Evolutionary conservation across 1,140 invertebrate species (phyloP), one percentile per base, ranked within the genome.

Genomic region (Sycobia sp.): DNA sequence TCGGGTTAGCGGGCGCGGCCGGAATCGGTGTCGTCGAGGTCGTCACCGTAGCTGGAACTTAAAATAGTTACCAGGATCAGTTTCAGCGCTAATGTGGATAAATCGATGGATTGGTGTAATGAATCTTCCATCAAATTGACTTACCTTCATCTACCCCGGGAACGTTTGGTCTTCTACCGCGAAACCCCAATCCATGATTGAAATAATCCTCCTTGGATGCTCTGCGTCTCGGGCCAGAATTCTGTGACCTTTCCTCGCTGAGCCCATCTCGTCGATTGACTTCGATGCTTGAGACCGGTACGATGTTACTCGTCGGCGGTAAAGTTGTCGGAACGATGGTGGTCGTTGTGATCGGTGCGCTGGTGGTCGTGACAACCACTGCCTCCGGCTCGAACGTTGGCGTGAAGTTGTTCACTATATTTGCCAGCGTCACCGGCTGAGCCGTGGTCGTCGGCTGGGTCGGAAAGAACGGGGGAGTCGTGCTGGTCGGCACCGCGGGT

Each of bases 131-230:
- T 32, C 29, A 32, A 7, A 32, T 32, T n/a, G n/a, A n/a, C n/a
- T 51, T 43, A 64, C 62, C 39, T 43, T 57, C 34, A 50, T 56
- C n/a, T 13, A 27, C 20, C 7, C n/a, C 22, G 13, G 41, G n/a
- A 32, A 32, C 11, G 4, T 11, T 11, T 34, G 66, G 69, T 49
- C 71, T 79, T 22, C 78, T 69, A 11, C 79, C 78, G 3, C 79
- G 68, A 59, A 80, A 79, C n/a, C 77, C 77, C 9, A 80, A 36
- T 7, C 78, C 78, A 47, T 74, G 67, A 65, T 80, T 79, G 41
- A 79, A 80, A 25, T 71, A 80, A 59, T 81, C 78, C 23, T 80
- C 78, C 25, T 76, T 80, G 13, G 62, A 43, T 0, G 59, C 43
- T 47, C 51, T 46, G 13, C 50, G 38, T 13, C 50, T 38, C 13